Evolutionary conservation across 2,888 invertebrate species (phyloP).

Genomic region (Eupithecia subfuscata): DNA sequence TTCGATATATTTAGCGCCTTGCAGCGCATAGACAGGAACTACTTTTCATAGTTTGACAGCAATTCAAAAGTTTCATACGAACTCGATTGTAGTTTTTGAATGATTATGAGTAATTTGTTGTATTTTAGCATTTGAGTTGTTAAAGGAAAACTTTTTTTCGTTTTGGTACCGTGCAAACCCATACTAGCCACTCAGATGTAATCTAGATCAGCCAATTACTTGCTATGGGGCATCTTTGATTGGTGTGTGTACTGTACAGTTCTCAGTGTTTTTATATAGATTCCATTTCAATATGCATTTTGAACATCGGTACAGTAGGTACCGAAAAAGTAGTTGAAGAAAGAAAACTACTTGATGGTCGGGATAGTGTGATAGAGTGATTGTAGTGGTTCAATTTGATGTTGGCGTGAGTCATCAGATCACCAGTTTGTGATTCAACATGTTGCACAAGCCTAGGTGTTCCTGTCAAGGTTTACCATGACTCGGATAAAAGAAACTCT

Average conservation of each 20-base stretch:
- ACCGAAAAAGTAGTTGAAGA: not conserved
- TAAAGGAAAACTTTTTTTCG: not conserved
- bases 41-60: not conserved
- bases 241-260: not conserved
- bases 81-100: not conserved
- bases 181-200: not conserved
- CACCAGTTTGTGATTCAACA: not conserved
- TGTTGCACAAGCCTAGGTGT: not conserved
- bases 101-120: not conserved
- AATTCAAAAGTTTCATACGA: not conserved
- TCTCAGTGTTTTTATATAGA: not conserved
- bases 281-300: not conserved
- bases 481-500: not conserved
- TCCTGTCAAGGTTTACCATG: not conserved
- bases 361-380: too few species aligned
- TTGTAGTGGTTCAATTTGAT: not conserved
- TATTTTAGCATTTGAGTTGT: not conserved
- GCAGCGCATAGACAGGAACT: not conserved
- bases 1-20: not conserved
- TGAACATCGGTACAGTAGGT: not conserved
- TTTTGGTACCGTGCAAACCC: not conserved
- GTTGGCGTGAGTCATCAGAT: not conserved
- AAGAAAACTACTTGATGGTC: not conserved
- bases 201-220: slow-evolving; percentile 10
- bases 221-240: not conserved